Percentiles rank a stretch among this genome's conserved stretches.
These are phyloP conservation scores for Drosophila teissieri DNA, from an alignment of 1,140 invertebrate species.

Conservation along the genomic window DNA sequence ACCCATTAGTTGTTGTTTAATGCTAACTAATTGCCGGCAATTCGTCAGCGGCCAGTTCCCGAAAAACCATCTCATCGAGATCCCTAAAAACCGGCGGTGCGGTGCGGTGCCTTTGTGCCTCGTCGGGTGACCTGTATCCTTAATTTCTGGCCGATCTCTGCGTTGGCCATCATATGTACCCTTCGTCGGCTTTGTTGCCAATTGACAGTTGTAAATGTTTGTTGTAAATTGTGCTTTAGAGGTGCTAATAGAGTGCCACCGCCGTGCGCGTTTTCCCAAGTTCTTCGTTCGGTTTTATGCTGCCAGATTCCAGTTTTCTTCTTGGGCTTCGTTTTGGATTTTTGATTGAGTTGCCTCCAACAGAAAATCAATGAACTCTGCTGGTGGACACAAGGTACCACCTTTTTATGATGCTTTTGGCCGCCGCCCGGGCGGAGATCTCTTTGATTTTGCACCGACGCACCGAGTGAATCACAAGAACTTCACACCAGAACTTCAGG, in stretches of 20 bases:
- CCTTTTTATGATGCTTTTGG: slow-evolving; percentile 75
- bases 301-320: slow-evolving; percentile 13
- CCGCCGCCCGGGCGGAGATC: slow-evolving; percentile 21
- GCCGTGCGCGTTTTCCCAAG: slow-evolving; percentile 75
- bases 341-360: slow-evolving; percentile 74
- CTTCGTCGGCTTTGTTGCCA: slow-evolving; percentile 71
- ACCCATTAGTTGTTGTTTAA: slow-evolving; percentile 73
- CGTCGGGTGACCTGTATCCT: slow-evolving; percentile 67
- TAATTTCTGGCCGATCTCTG: slow-evolving; percentile 44
- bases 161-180: background rate
- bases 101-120: slow-evolving; percentile 64
- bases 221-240: slow-evolving; percentile 82
- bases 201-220: slow-evolving; percentile 84
- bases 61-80: slow-evolving; percentile 9
- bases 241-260: slow-evolving; percentile 84
- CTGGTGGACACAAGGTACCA: slow-evolving; percentile 42
- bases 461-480: slow-evolving; percentile 72
- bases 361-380: slow-evolving; percentile 77
- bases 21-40: slow-evolving; percentile 79
- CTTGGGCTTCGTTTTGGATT: slow-evolving; percentile 7
- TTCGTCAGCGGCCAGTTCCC: slow-evolving; percentile 58
- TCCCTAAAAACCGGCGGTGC: slow-evolving; percentile 36
- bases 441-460: slow-evolving; percentile 76
- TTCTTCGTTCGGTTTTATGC: slow-evolving; percentile 44
- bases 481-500: slow-evolving; percentile 53